phyloP scores from a whole-genome alignment of 92 coral and sea anemone genomes.

The Isaurus tuberculatus region DNA sequence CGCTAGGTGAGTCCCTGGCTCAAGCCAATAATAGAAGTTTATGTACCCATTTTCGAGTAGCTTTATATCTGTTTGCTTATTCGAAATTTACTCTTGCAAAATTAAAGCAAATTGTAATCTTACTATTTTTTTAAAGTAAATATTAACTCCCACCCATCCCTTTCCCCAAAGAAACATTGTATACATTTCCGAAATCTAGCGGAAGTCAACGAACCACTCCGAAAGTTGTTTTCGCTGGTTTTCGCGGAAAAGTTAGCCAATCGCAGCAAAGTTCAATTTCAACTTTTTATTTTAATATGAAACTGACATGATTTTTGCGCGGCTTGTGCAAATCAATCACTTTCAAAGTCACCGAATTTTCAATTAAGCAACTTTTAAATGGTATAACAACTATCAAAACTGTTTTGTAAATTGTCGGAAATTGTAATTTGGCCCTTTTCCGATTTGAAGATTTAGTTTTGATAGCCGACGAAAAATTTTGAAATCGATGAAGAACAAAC shows the following conservation, averaged over 20 bases:
- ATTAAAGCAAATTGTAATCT: too few relatives aligned
- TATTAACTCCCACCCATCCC: neutral
- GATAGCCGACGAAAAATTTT: neutral
- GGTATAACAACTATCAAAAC: neutral
- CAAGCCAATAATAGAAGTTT: too few relatives aligned
- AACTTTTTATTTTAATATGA: constrained; percentile 26
- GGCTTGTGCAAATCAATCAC: neutral
- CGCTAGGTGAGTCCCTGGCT: too few relatives aligned
- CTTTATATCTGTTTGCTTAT: too few relatives aligned
- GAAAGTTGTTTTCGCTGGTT: constrained; percentile 12
- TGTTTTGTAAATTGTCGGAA: neutral
- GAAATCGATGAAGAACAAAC: constrained; percentile 3
- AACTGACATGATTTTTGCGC: constrained; percentile 13
- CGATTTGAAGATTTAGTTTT: constrained; percentile 18
- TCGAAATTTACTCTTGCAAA: too few relatives aligned
- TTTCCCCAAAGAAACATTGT: neutral
- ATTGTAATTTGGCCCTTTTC: neutral
- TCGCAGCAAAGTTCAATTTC: neutral
- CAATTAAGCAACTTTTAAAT: neutral
- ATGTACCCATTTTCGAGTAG: too few relatives aligned
- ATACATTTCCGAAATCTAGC: neutral
- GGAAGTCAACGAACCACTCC: constrained; percentile 20
- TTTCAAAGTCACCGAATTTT: neutral
- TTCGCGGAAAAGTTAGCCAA: constrained; percentile 27
- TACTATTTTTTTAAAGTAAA: too few relatives aligned